Base-by-base conservation (phyloP, 2,113 vertebrate species). In the Etia nguti region DNA sequence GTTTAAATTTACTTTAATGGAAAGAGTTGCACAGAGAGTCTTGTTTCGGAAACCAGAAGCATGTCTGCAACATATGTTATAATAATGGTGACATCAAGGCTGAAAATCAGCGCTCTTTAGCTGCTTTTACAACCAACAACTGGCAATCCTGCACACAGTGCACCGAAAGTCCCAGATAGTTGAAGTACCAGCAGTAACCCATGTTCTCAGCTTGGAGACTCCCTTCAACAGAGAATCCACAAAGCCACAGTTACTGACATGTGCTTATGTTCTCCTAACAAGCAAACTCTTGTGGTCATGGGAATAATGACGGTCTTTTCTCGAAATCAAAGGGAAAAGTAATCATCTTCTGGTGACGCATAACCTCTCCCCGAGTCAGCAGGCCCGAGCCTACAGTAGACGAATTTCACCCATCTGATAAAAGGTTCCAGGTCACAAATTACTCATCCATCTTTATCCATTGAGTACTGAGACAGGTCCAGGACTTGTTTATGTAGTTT, bases 381-480 rank as follows among this genome's bases (percentile, higher is more conserved):
- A 20, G 70, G 43, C 24, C 9, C 0, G 26, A 75, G 70, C 18
- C 68, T 48, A 48, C 8, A 16, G 13, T 1, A 43, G 68, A 18
- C 22, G 0, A 1, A 46, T 0, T 46, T 20, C 24, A 75, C 41
- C 24, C 68, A 6, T 0, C 22, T 4, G 68, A 73, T 26, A 11
- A 75, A 73, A 26, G 8, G 38, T 0, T 46, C 41, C 41, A 75
- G 15, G 24, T 75, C 68, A 75, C 15, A 29, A 75, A 75, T 48
- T 10, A 48, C 22, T 46, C 24, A 0, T 48, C 22, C 22, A 46
- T 48, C 24, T 75, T 31, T 75, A 77, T 75, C 24, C 16, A 50
- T 31, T 50, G 4, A 20, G 43, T 20, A 8, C 24, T 3, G 5
- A 48, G 15, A 48, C 9, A 29, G 0, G 0, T 75, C 24, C 41